Conservation (phyloP, 2,113 vertebrate genomes). For the Melanerpes aurifrons region DNA sequence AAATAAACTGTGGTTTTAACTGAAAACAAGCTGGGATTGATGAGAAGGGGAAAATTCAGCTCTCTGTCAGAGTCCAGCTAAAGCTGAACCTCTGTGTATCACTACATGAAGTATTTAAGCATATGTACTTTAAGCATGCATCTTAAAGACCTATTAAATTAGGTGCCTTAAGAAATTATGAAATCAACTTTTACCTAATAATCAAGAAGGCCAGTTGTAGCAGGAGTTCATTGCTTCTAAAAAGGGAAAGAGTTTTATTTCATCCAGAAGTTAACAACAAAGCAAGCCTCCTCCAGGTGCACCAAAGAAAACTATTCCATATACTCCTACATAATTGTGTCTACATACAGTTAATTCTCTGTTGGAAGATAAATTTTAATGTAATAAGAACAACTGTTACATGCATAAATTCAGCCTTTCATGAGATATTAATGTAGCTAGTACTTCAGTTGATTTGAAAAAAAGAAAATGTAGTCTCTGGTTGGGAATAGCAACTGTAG, state of each 20-base stretch:
- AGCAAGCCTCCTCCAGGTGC: neutral
- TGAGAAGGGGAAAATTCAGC: neutral
- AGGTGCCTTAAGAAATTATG: neutral
- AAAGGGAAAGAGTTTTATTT: neutral
- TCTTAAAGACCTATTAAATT: neutral
- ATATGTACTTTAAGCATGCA: neutral
- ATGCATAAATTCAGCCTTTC: neutral
- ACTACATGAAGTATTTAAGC: neutral
- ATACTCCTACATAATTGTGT: neutral
- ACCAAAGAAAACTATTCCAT: neutral
- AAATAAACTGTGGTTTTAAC: neutral
- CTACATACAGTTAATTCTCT: neutral
- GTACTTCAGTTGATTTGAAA: neutral
- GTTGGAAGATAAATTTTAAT: neutral
- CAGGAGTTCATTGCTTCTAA: accelerated
- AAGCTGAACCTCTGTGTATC: neutral
- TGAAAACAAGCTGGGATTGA: neutral
- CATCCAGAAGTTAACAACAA: neutral
- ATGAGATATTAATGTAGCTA: neutral
- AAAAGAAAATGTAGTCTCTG: neutral
- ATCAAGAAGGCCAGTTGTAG: neutral
- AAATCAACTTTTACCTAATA: neutral
- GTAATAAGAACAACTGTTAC: neutral
- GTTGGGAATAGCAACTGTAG: neutral
- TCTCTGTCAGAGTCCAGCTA: neutral